phyloP scores from a whole-genome alignment of 2,888 invertebrate species.

The Chrysodeixis includens region DNA sequence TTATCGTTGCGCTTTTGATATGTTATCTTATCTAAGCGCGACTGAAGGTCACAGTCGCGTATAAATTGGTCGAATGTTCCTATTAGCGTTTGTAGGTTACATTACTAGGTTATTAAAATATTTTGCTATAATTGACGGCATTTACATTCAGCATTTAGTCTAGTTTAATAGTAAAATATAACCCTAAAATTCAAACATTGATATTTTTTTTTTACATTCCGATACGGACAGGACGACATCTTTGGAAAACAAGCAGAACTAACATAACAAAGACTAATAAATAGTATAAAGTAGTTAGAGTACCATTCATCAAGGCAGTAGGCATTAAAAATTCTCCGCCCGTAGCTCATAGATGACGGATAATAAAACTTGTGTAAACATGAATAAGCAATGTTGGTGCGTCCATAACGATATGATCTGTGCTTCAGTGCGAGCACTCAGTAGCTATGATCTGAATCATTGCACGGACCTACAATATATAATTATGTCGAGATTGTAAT shows the following conservation, averaged over 20 bases:
- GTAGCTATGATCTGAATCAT: conserved; percentile 48
- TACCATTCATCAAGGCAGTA: conserved; percentile 27
- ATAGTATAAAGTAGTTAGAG: conserved; percentile 34
- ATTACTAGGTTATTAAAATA: conserved; percentile 7
- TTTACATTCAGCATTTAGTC: not conserved
- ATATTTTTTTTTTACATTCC: too few relatives aligned
- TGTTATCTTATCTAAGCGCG: conserved; percentile 49
- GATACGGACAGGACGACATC: not conserved
- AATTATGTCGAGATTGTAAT: conserved; percentile 33
- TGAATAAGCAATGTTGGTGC: conserved; percentile 49
- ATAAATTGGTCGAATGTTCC: conserved; percentile 18
- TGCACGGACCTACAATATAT: conserved; percentile 21
- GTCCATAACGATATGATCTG: conserved; percentile 46
- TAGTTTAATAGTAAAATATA: too few relatives aligned
- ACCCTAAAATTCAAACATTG: too few relatives aligned
- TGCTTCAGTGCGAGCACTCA: conserved; percentile 10
- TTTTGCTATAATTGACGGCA: not conserved
- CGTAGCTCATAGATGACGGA: conserved; percentile 44
- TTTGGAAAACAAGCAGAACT: not conserved
- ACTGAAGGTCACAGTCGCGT: conserved; percentile 45
- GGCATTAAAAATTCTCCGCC: conserved; percentile 49
- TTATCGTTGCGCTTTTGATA: conserved; percentile 47
- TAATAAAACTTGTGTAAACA: conserved; percentile 51
- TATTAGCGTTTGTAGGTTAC: conserved; percentile 13
- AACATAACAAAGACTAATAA: conserved; percentile 18